A percentile compares a stretch with the other conserved stretches of the same genome.
Evolutionary conservation across 2,113 vertebrate species (phyloP).

Genomic region (Dipodomys ordii): DNA sequence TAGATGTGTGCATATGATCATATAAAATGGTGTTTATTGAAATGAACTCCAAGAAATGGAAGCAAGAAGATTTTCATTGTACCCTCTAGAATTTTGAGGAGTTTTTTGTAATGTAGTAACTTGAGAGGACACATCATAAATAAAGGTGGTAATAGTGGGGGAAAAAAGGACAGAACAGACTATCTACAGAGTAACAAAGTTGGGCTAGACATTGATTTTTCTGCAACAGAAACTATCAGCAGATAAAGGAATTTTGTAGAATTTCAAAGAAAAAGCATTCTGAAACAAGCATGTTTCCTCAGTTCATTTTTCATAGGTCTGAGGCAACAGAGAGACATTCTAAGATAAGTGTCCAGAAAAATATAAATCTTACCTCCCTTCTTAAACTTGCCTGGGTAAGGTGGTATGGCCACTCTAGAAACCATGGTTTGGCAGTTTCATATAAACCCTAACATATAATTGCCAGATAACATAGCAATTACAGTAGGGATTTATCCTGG

Average conservation of each 20-base stretch:
- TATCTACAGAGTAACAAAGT: neutral
- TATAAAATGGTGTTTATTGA: too few relatives aligned
- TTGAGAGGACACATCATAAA: neutral
- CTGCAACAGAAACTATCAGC: neutral
- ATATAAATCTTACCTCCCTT: conserved; percentile 35
- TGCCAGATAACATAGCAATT: neutral
- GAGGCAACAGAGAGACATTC: conserved; percentile 19
- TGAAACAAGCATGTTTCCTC: conserved; percentile 10
- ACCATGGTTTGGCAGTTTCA: conserved; percentile 43
- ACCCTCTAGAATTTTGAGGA: too few relatives aligned
- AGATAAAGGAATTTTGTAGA: conserved; percentile 28
- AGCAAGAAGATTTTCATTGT: too few relatives aligned
- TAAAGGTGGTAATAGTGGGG: neutral
- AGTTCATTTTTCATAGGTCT: conserved; percentile 39
- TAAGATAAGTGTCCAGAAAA: conserved; percentile 40
- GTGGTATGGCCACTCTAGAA: neutral
- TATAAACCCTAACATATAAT: conserved; percentile 12
- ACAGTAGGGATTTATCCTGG: conserved; percentile 7
- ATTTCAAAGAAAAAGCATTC: conserved; percentile 40
- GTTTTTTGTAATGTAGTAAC: neutral
- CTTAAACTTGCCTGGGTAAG: conserved; percentile 25
- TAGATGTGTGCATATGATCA: too few relatives aligned
- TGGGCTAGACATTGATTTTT: conserved; percentile 26
- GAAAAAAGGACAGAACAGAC: neutral
- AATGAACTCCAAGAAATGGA: too few relatives aligned